Base-by-base conservation (phyloP, 2,797 vertebrate species). In the Schizopygopsis pylzovi region DNA sequence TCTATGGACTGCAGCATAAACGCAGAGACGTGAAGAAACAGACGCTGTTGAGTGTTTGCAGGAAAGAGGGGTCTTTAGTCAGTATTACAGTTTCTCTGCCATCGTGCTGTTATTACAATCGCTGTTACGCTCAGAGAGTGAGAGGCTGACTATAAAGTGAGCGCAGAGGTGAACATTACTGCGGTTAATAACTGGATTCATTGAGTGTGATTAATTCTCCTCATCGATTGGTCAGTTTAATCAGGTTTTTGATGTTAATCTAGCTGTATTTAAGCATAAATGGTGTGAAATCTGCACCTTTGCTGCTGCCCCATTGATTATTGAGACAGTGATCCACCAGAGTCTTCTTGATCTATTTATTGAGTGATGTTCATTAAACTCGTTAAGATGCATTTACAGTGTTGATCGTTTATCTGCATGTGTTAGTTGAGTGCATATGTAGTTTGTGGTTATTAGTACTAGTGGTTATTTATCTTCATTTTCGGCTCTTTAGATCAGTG, bases 201-300 rank as follows among this genome's bases (percentile, higher is more conserved):
- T 52, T 39, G 68, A 49, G 68, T 47, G 83, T 73, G 67, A 85
- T 80, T 80, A 79, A 80, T 85, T 80, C 43, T 71, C 39, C 4
- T 63, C 33, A 85, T 85, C 52, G 77, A 80, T 73, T 70, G 68
- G 25, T 61, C 39, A 79, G 68, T 85, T 80, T 80, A 85, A 85
- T 80, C 77, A 72, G 43, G 77, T 41, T 85, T 80, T 79, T 61
- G 37, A 79, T 71, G 65, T 71, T 79, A 43, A 85, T 79, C 65
- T 59, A 10, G 45, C 41, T 56, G 65, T 59, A 85, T 85, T 79
- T 79, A 70, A 71, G 39, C 3, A 0, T 79, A 79, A 33, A 85
- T 71, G 52, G 20, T 77, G 72, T 77, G 15, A 77, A 84, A 41
- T 41, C 33, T 41, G 11, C 33, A 13, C 61, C 39, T 45, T 5